These are phyloP conservation scores for Lytechinus variegatus DNA, from an alignment of 35 echinoderm and acorn worm genomes.

Conservation along the genomic window DNA sequence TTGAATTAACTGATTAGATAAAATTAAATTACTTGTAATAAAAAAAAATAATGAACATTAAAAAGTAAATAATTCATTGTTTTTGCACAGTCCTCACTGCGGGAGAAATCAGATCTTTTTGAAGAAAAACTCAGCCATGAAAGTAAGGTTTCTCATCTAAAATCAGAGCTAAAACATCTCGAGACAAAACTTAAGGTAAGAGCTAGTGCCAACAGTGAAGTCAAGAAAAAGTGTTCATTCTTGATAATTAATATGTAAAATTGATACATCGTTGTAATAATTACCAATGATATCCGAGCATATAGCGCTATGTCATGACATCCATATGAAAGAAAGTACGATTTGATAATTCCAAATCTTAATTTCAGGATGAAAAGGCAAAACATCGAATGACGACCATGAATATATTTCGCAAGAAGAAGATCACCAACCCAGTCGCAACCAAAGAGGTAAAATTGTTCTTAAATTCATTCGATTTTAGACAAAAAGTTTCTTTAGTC, in stretches of 20 bases:
- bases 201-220: not conserved
- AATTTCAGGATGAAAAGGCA: not conserved
- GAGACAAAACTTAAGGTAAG: slow-evolving; percentile 4
- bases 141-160: not conserved
- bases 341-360: not conserved
- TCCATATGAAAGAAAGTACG: too few species aligned
- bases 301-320: too few species aligned
- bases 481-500: too few species aligned
- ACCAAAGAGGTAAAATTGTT: not conserved
- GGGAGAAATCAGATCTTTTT: not conserved
- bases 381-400: not conserved
- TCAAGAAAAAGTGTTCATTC: not conserved
- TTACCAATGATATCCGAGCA: not conserved
- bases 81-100: not conserved
- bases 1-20: too few species aligned
- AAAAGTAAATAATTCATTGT: not conserved
- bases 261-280: too few species aligned
- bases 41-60: too few species aligned
- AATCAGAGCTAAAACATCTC: not conserved
- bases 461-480: not conserved
- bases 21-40: too few species aligned
- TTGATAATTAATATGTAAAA: too few species aligned
- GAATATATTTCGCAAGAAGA: not conserved
- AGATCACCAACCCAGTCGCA: not conserved
- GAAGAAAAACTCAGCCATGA: not conserved